Percentiles rank a stretch among this genome's conserved stretches.
phyloP scores from a whole-genome alignment of 2,113 vertebrate species.

The Zapornia atra region DNA sequence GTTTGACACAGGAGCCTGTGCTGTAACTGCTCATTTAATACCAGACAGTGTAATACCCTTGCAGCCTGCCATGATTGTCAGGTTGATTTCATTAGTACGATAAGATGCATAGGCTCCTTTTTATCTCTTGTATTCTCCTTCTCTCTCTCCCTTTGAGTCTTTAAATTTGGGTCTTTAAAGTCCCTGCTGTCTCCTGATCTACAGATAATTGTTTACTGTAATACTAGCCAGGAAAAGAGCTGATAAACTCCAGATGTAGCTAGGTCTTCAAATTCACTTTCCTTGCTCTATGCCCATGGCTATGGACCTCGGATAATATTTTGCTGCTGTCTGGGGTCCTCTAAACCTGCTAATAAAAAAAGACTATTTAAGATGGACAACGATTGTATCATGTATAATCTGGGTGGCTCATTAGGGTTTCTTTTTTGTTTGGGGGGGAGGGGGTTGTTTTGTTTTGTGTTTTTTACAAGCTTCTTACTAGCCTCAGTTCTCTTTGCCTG shows the following conservation, averaged over 20 bases:
- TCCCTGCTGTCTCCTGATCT: constrained; percentile 87
- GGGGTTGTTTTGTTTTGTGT: background rate
- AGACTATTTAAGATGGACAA: constrained; percentile 27
- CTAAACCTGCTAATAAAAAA: constrained; percentile 63
- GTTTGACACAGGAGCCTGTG: constrained; percentile 71
- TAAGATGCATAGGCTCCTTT: constrained; percentile 82
- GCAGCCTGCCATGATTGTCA: constrained; percentile 76
- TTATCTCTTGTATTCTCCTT: constrained; percentile 79
- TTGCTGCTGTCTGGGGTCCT: constrained; percentile 66
- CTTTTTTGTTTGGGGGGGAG: background rate
- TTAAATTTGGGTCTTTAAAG: constrained; percentile 86
- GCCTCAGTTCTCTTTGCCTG: background rate
- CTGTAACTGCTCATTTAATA: constrained; percentile 74
- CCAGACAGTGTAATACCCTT: constrained; percentile 73
- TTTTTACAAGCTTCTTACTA: constrained; percentile 47
- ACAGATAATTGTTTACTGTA: constrained; percentile 90
- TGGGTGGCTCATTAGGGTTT: background rate
- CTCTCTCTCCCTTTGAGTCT: constrained; percentile 77
- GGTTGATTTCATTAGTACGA: constrained; percentile 84
- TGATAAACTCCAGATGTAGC: constrained; percentile 93
- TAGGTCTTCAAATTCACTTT: constrained; percentile 83
- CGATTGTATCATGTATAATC: background rate
- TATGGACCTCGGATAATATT: constrained; percentile 77
- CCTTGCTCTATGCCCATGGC: constrained; percentile 78
- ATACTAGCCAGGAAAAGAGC: constrained; percentile 88